phyloP scores from a whole-genome alignment of 2,113 vertebrate species.

The Pelodiscus sinensis region DNA sequence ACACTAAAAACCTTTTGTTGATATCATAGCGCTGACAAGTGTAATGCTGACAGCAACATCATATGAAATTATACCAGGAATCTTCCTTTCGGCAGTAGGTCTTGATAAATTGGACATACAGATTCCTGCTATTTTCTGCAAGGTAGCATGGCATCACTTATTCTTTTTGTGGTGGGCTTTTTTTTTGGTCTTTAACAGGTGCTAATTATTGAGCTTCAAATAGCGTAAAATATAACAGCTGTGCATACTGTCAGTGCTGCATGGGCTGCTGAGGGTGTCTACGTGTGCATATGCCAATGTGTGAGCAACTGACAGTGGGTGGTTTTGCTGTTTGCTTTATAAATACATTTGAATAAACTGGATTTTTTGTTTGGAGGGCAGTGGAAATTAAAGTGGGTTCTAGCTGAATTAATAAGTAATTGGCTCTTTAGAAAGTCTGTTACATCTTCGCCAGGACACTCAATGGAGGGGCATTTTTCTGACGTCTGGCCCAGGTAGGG shows the following conservation, averaged over 20 bases:
- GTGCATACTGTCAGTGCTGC: conserved; percentile 84
- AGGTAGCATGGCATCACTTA: conserved; percentile 68
- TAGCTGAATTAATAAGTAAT: conserved; percentile 46
- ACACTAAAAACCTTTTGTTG: conserved; percentile 75
- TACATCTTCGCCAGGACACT: not conserved
- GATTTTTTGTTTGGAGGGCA: conserved; percentile 43
- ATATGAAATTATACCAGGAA: conserved; percentile 78
- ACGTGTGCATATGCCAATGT: conserved; percentile 71
- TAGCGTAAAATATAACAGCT: conserved; percentile 87
- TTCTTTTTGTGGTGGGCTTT: conserved; percentile 12
- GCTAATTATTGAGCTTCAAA: conserved; percentile 92
- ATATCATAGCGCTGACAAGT: conserved; percentile 82
- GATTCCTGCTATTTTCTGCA: conserved; percentile 74
- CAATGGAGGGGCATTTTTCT: not conserved
- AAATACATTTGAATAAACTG: conserved; percentile 64
- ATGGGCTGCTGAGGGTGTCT: conserved; percentile 82
- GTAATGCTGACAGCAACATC: conserved; percentile 82
- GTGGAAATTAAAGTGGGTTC: conserved; percentile 52
- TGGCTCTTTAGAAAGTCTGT: not conserved
- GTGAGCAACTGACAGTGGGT: conserved; percentile 84
- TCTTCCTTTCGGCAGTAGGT: conserved; percentile 74
- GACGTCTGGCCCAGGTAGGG: not conserved
- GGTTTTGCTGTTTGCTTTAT: conserved; percentile 74
- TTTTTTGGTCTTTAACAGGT: conserved; percentile 70
- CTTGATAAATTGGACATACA: conserved; percentile 72